Evolutionary conservation across 30 jellyfish, hydroid and myxozoan species (phyloP), one percentile per base, ranked within the genome.

Genomic region (Hydra vulgaris): DNA sequence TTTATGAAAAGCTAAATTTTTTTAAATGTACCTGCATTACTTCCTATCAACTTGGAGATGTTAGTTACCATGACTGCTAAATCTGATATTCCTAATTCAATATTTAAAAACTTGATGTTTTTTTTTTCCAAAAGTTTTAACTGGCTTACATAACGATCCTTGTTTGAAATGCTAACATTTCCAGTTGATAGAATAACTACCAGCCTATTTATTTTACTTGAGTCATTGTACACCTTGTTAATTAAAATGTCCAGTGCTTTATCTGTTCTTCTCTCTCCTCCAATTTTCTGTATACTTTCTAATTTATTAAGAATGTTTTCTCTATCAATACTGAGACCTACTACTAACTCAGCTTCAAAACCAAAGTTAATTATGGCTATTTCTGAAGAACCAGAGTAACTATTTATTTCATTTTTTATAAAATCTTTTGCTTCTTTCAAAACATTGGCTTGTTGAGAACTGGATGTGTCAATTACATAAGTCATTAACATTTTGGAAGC

Each of bases 201-300:
- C 15, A 68, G 26, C 16, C 16, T 68, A 15, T 68, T 68, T 15
- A n/a, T 23, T n/a, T 20, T 20, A 23, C 27, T 68, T 20, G 75
- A n/a, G 8, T 21, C 54, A 7, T 54, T 21, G 56, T 85, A 81
- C 15, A 89, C 70, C 23, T 85, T 91, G n/a, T 88, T 26, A 23
- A 40, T 68, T 7, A 85, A 78, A 0, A 26, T 15, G 7, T 80
- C 84, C 4, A 89, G 83, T 1, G 90, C 97, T 52, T 72, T 73
- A 54, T 85, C 93, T 84, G 86, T 85, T 79, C 95, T 66, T 77
- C 95, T 77, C 0, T 82, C 87, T 17, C 95, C 97, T 26, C 90
- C 89, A 27, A 85, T 78, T 69, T 56, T 81, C 53, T 40, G 40
- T 52, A 89, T 22, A 16, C 21, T 21, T 25, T 4, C 15, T 25